Base-by-base conservation (phyloP, 2,113 vertebrate species). In the Limnothrissa miodon region DNA sequence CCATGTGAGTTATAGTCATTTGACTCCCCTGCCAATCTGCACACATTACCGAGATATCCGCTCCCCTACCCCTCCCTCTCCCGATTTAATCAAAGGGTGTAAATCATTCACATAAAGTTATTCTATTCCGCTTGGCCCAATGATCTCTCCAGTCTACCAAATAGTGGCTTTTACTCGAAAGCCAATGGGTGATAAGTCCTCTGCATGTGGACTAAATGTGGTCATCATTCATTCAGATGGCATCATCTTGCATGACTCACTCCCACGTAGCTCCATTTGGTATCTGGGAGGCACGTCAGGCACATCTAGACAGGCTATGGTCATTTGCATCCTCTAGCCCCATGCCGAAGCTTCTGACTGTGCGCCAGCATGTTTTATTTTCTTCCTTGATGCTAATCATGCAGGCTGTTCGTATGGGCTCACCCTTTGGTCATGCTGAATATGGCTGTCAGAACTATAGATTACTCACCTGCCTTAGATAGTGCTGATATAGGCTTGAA, bases 21-120 rank as follows among this genome's bases (percentile, higher is more conserved):
- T 78, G 74, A 88, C 90, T 87, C 84, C 78, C 74, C 78, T 81
- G 88, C 88, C 90, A 87, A 88, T 91, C 91, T 91, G 90, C 80
- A 87, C 90, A 82, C 89, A 85, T 87, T 85, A 85, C 84, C 80
- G 83, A 89, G 88, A 86, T 88, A 89, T 88, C 86, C 83, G 78
- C 82, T 36, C 80, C 39, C 51, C 8, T 10, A 89, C 87, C 83
- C 80, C 39, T 80, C 89, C 90, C 87, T 86, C 56, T 83, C 88
- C 80, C 79, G 4, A 33, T 74, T 74, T 74, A 74, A 74, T 74
- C 66, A 74, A 74, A 74, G 66, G 66, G 66, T 74, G 66, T 74
- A 74, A 17, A 74, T 74, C 66, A 74, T 74, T 74, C 66, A 36
- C 29, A 74, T 74, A 39, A 74, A 74, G 25, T 36, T 74, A 74